These are phyloP conservation scores for Drosophila acutilabella DNA, from an alignment of 2,888 invertebrate species.

Conservation along the genomic window DNA sequence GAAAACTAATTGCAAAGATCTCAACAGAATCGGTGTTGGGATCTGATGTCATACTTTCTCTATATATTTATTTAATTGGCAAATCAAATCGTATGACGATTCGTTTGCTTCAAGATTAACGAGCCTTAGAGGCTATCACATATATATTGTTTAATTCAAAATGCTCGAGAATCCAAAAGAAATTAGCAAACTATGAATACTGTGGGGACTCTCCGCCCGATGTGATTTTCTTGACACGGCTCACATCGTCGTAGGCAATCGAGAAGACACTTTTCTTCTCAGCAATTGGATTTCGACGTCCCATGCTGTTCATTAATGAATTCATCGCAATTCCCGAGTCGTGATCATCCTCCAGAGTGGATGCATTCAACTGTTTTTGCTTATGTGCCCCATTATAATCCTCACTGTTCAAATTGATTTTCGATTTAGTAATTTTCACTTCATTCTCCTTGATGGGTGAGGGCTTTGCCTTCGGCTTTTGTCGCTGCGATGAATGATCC, in stretches of 20 bases:
- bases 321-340: constrained; percentile 93
- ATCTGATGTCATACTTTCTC: constrained; percentile 10
- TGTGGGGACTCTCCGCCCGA: constrained; percentile 93
- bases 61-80: constrained; percentile 26
- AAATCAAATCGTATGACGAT: constrained; percentile 38
- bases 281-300: constrained; percentile 89
- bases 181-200: constrained; percentile 80
- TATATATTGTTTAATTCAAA: constrained; percentile 50
- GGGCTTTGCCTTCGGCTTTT: constrained; percentile 81
- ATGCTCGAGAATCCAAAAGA: constrained; percentile 22
- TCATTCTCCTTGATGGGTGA: constrained; percentile 85
- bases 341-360: constrained; percentile 88
- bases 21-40: constrained; percentile 24
- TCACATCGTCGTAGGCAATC: constrained; percentile 95
- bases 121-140: constrained; percentile 80
- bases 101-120: constrained; percentile 56
- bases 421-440: constrained; percentile 82
- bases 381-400: constrained; percentile 79
- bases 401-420: constrained; percentile 79
- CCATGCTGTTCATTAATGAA: constrained; percentile 86
- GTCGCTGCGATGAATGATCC: constrained; percentile 49
- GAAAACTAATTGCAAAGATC: constrained; percentile 53
- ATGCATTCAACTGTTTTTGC: constrained; percentile 87
- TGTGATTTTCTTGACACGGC: constrained; percentile 91
- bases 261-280: constrained; percentile 97